These are phyloP conservation scores for Pterois miles DNA, from an alignment of 2,797 vertebrate genomes.

Conservation along the genomic window DNA sequence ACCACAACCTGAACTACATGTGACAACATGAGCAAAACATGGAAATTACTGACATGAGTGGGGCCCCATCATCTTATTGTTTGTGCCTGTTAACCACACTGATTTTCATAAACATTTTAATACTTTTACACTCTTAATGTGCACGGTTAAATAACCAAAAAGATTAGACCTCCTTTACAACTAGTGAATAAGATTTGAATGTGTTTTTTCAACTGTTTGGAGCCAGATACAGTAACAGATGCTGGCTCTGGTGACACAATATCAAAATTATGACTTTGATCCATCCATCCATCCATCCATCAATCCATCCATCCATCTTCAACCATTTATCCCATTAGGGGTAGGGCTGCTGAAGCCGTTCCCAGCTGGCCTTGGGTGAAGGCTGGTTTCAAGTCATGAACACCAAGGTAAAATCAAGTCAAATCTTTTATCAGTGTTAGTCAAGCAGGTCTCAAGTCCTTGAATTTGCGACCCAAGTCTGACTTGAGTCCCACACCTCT, in stretches of 20 bases:
- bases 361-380: too few relatives aligned
- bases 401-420: too few relatives aligned
- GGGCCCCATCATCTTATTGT: background rate
- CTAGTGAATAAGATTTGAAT: background rate
- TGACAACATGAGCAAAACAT: background rate
- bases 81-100: background rate
- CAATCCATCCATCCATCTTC: too few relatives aligned
- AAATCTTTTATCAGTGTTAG: too few relatives aligned
- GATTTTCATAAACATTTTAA: background rate
- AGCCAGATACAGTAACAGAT: background rate
- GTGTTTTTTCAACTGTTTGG: background rate
- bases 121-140: background rate
- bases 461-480: too few relatives aligned
- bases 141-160: background rate
- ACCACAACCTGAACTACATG: background rate
- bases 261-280: background rate
- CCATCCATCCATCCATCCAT: too few relatives aligned
- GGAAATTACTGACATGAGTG: background rate
- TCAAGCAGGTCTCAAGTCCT: too few relatives aligned
- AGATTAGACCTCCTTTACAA: background rate
- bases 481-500: too few relatives aligned
- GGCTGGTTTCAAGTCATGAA: rapidly evolving
- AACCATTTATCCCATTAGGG: too few relatives aligned
- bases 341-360: too few relatives aligned
- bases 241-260: background rate